Conservation (phyloP, 2,888 invertebrate species). For the Chrysina gloriosa region DNA sequence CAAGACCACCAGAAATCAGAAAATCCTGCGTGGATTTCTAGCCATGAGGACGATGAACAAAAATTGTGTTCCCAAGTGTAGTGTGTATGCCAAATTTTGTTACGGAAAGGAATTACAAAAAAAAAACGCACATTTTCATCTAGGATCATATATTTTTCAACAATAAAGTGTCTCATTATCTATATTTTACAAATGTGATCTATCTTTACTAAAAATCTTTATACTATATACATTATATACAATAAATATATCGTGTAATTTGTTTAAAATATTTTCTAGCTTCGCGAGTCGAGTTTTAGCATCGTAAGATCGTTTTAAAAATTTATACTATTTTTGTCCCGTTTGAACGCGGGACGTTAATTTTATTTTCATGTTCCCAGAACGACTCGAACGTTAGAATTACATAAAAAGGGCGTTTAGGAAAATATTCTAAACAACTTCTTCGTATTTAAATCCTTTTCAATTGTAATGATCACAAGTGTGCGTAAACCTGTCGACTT, state of each 20-base stretch:
- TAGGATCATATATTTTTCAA: slow-evolving; percentile 62
- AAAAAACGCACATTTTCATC: slow-evolving; percentile 40
- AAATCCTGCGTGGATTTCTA: too few species aligned
- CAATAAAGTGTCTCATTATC: slow-evolving; percentile 62
- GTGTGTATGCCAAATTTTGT: background rate
- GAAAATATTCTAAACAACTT: slow-evolving; percentile 60
- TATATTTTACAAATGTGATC: slow-evolving; percentile 62
- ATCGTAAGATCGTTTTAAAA: slow-evolving; percentile 18
- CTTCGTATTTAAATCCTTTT: slow-evolving; percentile 42
- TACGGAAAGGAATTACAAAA: background rate
- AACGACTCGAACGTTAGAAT: too few species aligned
- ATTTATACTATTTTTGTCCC: background rate
- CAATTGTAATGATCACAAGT: slow-evolving; percentile 57
- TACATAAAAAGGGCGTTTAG: slow-evolving; percentile 1
- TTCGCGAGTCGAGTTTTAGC: slow-evolving; percentile 18
- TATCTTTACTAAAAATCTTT: slow-evolving; percentile 45
- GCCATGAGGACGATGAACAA: too few species aligned
- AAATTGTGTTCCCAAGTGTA: too few species aligned
- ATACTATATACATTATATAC: slow-evolving; percentile 62
- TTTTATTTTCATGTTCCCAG: too few species aligned
- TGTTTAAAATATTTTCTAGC: slow-evolving; percentile 58
- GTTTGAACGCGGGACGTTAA: too few species aligned
- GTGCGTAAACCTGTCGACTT: slow-evolving; percentile 48
- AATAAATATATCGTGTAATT: slow-evolving; percentile 51
- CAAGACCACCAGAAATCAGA: too few species aligned